These are phyloP conservation scores for Mylabris sibirica DNA, from an alignment of 2,888 invertebrate genomes.

Conservation along the genomic window DNA sequence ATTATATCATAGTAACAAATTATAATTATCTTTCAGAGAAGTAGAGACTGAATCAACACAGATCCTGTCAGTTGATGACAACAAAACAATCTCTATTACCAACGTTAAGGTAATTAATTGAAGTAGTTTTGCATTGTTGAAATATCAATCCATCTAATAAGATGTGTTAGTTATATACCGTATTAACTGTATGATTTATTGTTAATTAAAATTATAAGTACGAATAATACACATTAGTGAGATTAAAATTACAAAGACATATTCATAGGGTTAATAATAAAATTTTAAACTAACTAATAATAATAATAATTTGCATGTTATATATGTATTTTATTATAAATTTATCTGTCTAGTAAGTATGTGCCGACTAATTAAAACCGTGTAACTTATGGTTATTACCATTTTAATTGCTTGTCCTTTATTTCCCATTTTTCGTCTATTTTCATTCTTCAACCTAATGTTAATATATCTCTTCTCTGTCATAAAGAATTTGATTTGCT, in stretches of 20 bases:
- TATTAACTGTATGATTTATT: constrained; percentile 34
- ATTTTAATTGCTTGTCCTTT: background rate
- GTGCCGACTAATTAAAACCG: background rate
- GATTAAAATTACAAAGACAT: constrained; percentile 39
- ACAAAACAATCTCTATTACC: constrained; percentile 65
- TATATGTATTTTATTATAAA: background rate
- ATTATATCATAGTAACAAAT: background rate
- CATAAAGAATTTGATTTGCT: constrained; percentile 4
- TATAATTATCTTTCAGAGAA: constrained; percentile 54
- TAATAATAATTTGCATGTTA: constrained; percentile 14
- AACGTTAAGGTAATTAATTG: constrained; percentile 66
- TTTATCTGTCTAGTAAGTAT: background rate
- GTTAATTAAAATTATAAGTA: constrained; percentile 32
- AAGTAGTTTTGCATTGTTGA: background rate
- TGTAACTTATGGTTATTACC: constrained; percentile 1
- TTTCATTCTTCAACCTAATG: background rate
- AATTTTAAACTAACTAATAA: constrained; percentile 23
- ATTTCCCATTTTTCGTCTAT: background rate
- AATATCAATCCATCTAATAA: constrained; percentile 2
- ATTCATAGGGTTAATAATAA: constrained; percentile 44
- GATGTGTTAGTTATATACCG: no score
- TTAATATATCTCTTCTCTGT: background rate
- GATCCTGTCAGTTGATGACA: constrained; percentile 62
- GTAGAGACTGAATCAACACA: constrained; percentile 53
- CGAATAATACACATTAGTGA: constrained; percentile 28